Base-by-base conservation (phyloP, 2,797 vertebrate species). In the Natrix natrix region DNA sequence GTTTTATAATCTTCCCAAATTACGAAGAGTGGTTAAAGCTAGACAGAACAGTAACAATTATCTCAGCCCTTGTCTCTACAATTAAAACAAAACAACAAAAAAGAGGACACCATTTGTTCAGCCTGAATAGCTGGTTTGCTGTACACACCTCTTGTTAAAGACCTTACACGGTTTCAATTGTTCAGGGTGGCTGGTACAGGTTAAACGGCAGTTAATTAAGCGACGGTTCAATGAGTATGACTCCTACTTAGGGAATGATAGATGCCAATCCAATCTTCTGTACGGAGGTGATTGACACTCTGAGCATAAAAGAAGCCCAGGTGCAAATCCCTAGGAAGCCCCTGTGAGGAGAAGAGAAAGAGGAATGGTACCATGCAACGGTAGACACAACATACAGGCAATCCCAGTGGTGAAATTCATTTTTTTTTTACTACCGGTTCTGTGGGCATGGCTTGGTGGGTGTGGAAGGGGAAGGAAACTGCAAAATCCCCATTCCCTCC, bases 1-100 rank as follows among this genome's bases (percentile, higher is more conserved):
- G 28, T 59, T 86, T 91, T 86, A 89, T 89, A 89, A 93, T 93
- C 87, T 28, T 4, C 32, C 32, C 28, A 61, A 91, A 93, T 89
- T 91, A 93, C 54, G 66, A 91, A 87, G 56, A 63, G 37, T 61
- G 16, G 57, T 88, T 86, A 63, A 63, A 88, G 3, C 48, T 22
- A 88, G 24, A 89, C 2, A 26, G 54, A 69, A 86, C 86, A 87
- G 63, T 86, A 87, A 90, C 52, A 32, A n/a, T 69, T 69, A 28
- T 74, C 61, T 48, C 8, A 48, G 32, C 61, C 26, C 52, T 57
- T 93, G 89, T 91, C 43, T n/a, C 4, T 37, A 24, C 83, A 93
- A 59, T 32, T 93, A 69, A 83, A 63, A 59, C 32, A 43, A 32
- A 52, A 52, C 26, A 12, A 20, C 5, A 59, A 57, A 28, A 11